These are phyloP conservation scores for Danio tinwini DNA, from an alignment of 2,797 vertebrate species.

Conservation along the genomic window DNA sequence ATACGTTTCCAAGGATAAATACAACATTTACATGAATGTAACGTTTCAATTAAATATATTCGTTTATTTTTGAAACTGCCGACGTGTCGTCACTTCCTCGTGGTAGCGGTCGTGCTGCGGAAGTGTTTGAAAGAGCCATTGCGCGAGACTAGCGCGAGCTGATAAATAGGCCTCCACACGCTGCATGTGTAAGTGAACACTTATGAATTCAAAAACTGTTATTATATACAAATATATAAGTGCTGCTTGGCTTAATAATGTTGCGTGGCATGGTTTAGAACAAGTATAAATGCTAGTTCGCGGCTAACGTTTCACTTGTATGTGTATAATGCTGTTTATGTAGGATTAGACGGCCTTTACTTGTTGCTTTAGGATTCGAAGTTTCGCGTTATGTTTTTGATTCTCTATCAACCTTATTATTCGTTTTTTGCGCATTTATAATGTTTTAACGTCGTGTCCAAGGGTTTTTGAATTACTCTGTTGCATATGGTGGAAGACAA, in stretches of 20 bases:
- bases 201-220: neutral
- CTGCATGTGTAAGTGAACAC: slow-evolving; percentile 52
- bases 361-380: neutral
- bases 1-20: too few species aligned
- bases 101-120: slow-evolving; percentile 17
- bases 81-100: slow-evolving; percentile 26
- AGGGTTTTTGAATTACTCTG: neutral
- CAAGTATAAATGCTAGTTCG: neutral
- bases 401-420: neutral
- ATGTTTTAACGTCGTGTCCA: neutral
- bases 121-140: slow-evolving; percentile 37
- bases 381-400: neutral
- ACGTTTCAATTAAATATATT: neutral
- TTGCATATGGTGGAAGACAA: neutral
- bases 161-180: slow-evolving; percentile 44
- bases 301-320: neutral
- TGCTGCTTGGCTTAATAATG: neutral
- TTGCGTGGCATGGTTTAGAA: neutral
- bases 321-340: neutral
- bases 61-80: neutral
- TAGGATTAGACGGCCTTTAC: neutral
- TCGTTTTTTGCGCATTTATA: neutral
- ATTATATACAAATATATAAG: neutral
- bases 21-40: too few species aligned
- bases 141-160: slow-evolving; percentile 16